These are phyloP conservation scores for Erebia ligea DNA, from an alignment of 2,888 invertebrate species.

Conservation along the genomic window DNA sequence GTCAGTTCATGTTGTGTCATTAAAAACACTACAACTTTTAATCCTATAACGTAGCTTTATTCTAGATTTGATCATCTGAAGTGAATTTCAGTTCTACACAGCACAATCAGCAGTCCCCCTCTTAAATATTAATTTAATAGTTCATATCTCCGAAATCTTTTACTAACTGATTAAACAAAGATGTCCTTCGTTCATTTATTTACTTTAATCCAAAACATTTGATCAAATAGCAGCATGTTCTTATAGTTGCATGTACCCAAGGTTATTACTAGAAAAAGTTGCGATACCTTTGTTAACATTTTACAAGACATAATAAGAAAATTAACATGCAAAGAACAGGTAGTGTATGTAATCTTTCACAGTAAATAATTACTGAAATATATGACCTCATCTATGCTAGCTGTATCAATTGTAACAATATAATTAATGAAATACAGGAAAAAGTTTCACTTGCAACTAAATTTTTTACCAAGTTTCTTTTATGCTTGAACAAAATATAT, in stretches of 20 bases:
- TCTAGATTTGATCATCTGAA: not conserved
- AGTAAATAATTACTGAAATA: not conserved
- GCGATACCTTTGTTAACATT: not conserved
- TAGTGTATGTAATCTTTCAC: not conserved
- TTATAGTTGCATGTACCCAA: not conserved
- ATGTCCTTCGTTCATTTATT: constrained; percentile 5
- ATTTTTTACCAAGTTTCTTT: not conserved
- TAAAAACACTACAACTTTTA: no score
- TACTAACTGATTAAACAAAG: not conserved
- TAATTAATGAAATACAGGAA: constrained; percentile 5
- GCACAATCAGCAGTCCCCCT: no score
- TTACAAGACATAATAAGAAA: not conserved
- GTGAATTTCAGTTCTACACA: no score
- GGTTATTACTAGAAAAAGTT: not conserved
- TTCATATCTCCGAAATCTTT: not conserved
- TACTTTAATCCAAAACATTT: constrained; percentile 3
- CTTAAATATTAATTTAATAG: no score
- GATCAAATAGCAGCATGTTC: not conserved
- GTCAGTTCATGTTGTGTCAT: no score
- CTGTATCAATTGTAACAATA: not conserved
- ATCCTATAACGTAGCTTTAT: no score
- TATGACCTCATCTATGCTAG: not conserved
- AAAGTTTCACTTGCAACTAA: not conserved
- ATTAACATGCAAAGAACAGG: constrained; percentile 3
- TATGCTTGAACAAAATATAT: not conserved